These are phyloP conservation scores for Morelia viridis DNA, from an alignment of 2,797 vertebrate species.

Conservation along the genomic window DNA sequence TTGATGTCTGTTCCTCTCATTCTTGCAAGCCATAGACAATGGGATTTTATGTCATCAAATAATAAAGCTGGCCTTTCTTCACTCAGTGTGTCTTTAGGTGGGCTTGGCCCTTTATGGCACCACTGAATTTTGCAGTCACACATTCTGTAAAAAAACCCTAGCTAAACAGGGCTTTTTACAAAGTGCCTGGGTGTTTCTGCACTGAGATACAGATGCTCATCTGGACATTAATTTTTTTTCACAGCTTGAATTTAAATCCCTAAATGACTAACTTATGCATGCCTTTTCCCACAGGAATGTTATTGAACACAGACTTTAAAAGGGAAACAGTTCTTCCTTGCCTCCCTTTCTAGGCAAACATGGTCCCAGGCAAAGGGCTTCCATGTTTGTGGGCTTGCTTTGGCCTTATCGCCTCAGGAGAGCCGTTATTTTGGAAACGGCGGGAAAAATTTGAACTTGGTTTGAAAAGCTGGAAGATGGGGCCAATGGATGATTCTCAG, in stretches of 20 bases:
- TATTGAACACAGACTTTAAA: too few species aligned
- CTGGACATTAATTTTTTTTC: too few species aligned
- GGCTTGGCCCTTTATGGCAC: constrained; percentile 50
- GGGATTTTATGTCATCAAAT: constrained; percentile 65
- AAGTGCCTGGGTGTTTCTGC: too few species aligned
- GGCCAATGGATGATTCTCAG: not conserved
- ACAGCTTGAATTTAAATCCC: not conserved
- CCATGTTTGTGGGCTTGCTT: too few species aligned
- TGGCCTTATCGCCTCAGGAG: not conserved
- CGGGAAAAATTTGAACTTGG: not conserved
- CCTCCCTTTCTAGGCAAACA: not conserved
- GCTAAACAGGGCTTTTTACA: not conserved
- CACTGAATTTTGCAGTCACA: constrained; percentile 65
- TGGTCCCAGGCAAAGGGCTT: too few species aligned
- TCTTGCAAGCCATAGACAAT: constrained; percentile 47
- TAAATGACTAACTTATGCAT: too few species aligned
- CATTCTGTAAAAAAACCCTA: constrained; percentile 25
- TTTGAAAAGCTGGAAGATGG: not conserved
- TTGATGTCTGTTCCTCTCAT: constrained; percentile 65
- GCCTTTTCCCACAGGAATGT: too few species aligned
- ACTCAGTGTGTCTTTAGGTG: constrained; percentile 54
- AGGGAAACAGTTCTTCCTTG: too few species aligned
- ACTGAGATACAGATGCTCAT: too few species aligned
- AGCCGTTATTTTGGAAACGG: too few species aligned
- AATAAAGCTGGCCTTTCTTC: constrained; percentile 62